phyloP scores from a whole-genome alignment of 2,113 vertebrate species.

The Telmatochromis sp. region DNA sequence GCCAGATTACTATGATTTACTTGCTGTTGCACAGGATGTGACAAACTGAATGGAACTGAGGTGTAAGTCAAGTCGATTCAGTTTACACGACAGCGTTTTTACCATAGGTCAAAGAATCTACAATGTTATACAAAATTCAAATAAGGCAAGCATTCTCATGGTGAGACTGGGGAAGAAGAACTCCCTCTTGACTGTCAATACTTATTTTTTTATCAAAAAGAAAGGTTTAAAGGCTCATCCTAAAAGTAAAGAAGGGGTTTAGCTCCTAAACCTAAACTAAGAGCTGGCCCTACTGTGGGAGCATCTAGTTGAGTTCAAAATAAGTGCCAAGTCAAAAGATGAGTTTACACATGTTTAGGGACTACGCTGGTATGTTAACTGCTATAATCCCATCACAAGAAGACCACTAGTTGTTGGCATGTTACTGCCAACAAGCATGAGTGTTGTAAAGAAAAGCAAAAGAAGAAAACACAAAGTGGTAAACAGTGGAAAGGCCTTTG shows the following conservation, averaged over 20 bases:
- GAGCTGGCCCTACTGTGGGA: not conserved
- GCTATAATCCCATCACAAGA: not conserved
- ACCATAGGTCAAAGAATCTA: not conserved
- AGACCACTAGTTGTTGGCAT: not conserved
- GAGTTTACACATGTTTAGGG: not conserved
- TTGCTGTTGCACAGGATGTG: not conserved
- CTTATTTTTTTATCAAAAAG: not conserved
- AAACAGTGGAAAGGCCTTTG: not conserved
- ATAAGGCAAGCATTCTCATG: not conserved
- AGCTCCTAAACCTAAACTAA: not conserved
- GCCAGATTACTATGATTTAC: not conserved
- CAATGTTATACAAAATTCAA: not conserved
- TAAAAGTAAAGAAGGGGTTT: not conserved
- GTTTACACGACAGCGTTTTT: not conserved
- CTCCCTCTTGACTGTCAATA: not conserved
- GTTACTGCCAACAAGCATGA: not conserved
- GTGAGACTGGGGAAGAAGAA: not conserved
- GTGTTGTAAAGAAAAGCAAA: not conserved
- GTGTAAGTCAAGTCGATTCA: not conserved
- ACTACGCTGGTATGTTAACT: not conserved
- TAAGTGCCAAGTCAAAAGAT: not conserved
- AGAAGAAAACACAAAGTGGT: not conserved
- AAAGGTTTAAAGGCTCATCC: not conserved
- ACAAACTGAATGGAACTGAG: not conserved
- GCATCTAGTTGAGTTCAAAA: not conserved